Evolutionary conservation across 2,888 invertebrate species (phyloP), one percentile per base, ranked within the genome.

Genomic region (Drosophila silvestris): DNA sequence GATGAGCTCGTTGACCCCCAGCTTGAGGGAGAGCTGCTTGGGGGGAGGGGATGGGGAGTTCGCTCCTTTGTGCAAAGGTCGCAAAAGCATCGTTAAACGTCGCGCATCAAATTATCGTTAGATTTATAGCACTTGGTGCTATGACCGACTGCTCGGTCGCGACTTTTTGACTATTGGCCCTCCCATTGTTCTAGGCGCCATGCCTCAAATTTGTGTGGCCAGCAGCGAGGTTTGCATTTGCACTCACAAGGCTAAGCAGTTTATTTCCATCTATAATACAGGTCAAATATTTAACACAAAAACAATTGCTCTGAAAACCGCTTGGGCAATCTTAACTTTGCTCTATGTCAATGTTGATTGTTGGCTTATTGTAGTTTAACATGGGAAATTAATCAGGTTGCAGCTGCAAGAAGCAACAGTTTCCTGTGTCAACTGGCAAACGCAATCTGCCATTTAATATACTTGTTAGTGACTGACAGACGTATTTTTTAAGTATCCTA

Each of bases 21-120:
- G 37, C 22, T 41, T 35, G 14, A 6, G 9, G 30, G 9, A 47
- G 47, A 2, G 47, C 4, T 47, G 22, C 47, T 47, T 35, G 22
- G 7, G 1, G 22, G 35, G 22, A 22, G 28, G 14, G 39, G 32
- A 3, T 19, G 28, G 5, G 44, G 7, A 5, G 30, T 26, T 14
- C n/a, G 12, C 35, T 37, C 26, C 47, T 35, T 12, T 22, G 35
- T 52, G 28, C 41, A 47, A 56, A 51, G 56, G 75, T 64, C 69
- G 70, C 77, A 58, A 56, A 71, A 72, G 72, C 72, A 28, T 76
- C 82, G 76, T 86, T 78, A 82, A 86, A 69, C 39, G 77, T 61
- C 56, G 66, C 78, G 67, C 68, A 74, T 80, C 82, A 84, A 81
- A 78, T 86, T 84, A 84, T 82, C 84, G 62, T 75, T 74, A 72